Evolutionary conservation across 2,888 invertebrate genomes (phyloP).

Genomic region (Stenodera caucasica): DNA sequence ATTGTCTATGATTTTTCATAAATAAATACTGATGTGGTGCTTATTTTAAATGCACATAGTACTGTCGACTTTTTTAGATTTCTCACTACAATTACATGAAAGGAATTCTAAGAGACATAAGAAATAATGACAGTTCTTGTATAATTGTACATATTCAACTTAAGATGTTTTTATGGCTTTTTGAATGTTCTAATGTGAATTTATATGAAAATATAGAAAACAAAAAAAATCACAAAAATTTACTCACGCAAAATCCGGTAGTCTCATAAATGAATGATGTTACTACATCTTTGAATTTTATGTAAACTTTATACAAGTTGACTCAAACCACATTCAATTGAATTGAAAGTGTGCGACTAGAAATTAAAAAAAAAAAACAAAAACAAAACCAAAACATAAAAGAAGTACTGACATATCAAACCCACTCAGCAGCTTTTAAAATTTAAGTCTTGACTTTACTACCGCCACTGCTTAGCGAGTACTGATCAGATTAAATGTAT

Average conservation of each 20-base stretch:
- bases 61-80: constrained; percentile 9
- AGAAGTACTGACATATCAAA: constrained; percentile 12
- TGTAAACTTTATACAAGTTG: constrained; percentile 3
- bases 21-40: constrained; percentile 8
- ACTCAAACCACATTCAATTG: constrained; percentile 14
- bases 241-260: constrained; percentile 13
- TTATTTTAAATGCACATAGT: constrained; percentile 2
- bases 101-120: constrained; percentile 11
- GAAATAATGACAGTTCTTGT: constrained; percentile 11
- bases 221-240: neutral
- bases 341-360: constrained; percentile 14
- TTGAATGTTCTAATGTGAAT: neutral
- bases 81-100: constrained; percentile 10
- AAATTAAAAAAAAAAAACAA: constrained; percentile 12
- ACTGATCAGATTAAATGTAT: constrained; percentile 17
- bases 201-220: neutral
- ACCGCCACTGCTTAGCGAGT: constrained; percentile 26
- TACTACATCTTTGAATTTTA: constrained; percentile 17
- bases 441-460: constrained; percentile 14
- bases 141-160: constrained; percentile 11
- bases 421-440: constrained; percentile 13
- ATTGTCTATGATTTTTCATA: neutral
- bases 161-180: neutral
- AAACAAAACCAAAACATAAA: neutral
- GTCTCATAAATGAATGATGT: neutral